Evolutionary conservation across 2,797 vertebrate genomes (phyloP).

Genomic region (Clarias pachynema): DNA sequence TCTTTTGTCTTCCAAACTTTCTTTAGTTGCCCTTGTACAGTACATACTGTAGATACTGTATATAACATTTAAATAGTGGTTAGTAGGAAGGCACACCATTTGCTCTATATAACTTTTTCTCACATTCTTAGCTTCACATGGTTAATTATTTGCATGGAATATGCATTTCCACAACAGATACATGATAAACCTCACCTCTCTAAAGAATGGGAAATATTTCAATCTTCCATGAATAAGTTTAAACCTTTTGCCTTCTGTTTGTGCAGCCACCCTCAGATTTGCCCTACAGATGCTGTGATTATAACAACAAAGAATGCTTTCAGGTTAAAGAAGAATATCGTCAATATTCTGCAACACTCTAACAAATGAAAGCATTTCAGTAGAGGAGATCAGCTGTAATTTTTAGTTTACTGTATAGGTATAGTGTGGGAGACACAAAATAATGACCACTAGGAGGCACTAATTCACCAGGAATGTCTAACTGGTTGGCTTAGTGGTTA

Average conservation of each 20-base stretch:
- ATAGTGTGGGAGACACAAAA: background rate
- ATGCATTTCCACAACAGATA: background rate
- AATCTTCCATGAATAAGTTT: background rate
- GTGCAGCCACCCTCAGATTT: background rate
- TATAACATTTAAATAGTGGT: too few relatives aligned
- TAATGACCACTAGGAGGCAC: background rate
- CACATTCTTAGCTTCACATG: background rate
- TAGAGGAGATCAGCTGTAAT: background rate
- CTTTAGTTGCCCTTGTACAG: too few relatives aligned
- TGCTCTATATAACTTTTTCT: background rate
- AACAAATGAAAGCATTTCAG: background rate
- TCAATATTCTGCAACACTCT: background rate
- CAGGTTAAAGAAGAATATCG: background rate
- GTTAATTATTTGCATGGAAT: background rate
- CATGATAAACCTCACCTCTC: background rate
- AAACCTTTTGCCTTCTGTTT: background rate
- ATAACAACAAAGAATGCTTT: background rate
- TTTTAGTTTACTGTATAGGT: too few relatives aligned
- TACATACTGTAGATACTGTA: too few relatives aligned
- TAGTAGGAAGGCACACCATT: too few relatives aligned
- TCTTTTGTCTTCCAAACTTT: too few relatives aligned
- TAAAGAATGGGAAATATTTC: background rate
- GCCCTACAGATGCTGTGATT: background rate
- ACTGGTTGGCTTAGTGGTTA: background rate
- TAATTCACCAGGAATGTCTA: background rate